Evolutionary conservation across 2,797 vertebrate genomes (phyloP).

Genomic region (Leptatherina wallacei): DNA sequence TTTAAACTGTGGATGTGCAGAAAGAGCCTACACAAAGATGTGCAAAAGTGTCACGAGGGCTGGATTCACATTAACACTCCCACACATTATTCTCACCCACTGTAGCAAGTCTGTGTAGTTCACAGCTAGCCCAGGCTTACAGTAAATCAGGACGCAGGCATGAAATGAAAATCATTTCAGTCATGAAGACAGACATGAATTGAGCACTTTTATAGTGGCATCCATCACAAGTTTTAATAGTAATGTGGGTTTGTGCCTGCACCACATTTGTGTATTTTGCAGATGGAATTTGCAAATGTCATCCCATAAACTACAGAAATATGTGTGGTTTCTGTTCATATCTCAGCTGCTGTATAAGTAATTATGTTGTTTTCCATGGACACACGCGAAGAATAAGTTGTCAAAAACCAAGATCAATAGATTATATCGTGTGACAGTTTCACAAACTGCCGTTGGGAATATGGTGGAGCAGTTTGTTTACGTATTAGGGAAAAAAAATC

Average conservation of each 20-base stretch:
- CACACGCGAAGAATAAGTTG: neutral
- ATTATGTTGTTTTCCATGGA: neutral
- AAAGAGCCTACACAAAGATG: neutral
- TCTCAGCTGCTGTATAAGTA: too few relatives aligned
- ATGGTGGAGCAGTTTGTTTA: neutral
- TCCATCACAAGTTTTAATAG: neutral
- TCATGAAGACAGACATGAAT: neutral
- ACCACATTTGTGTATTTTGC: neutral
- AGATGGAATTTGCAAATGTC: neutral
- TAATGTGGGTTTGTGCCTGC: neutral
- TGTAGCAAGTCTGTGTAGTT: neutral
- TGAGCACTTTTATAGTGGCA: neutral
- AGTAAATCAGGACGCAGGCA: neutral
- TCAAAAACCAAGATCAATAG: neutral
- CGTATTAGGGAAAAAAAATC: neutral
- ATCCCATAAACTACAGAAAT: neutral
- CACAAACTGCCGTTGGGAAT: neutral
- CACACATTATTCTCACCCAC: slow-evolving; percentile 12
- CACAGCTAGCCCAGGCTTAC: neutral
- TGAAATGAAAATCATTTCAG: neutral
- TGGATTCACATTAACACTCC: slow-evolving; percentile 5
- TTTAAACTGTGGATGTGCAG: slow-evolving; percentile 3
- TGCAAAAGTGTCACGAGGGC: slow-evolving; percentile 3
- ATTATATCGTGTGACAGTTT: neutral
- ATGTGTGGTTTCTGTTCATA: neutral